Evolutionary conservation across 2,888 invertebrate species (phyloP).

Genomic region (Papilio demoleus): DNA sequence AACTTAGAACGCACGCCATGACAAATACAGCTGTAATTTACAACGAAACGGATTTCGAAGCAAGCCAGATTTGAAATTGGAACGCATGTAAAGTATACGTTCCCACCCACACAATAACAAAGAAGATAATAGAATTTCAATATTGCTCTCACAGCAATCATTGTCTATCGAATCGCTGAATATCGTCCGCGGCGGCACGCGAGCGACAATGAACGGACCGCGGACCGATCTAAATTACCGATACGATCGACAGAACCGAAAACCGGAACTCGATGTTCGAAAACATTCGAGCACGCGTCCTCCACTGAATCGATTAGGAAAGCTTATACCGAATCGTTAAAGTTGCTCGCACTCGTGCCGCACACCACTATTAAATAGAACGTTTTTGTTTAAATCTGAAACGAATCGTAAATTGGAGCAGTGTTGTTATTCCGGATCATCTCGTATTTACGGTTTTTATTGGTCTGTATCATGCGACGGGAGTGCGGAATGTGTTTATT

Average conservation of each 20-base stretch:
- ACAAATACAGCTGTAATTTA: conserved; percentile 32
- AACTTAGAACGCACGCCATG: conserved; percentile 34
- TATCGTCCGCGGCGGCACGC: conserved; percentile 67
- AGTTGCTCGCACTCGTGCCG: conserved; percentile 63
- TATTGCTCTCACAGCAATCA: conserved; percentile 51
- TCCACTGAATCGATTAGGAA: conserved; percentile 74
- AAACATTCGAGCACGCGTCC: conserved; percentile 70
- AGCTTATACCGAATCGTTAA: conserved; percentile 53
- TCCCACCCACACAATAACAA: conserved; percentile 43
- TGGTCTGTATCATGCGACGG: conserved; percentile 74
- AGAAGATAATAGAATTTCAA: conserved; percentile 60
- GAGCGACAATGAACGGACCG: conserved; percentile 61
- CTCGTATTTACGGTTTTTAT: conserved; percentile 76
- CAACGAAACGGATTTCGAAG: conserved; percentile 22
- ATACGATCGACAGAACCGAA: conserved; percentile 57
- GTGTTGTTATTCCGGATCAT: conserved; percentile 75
- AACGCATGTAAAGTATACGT: conserved; percentile 41
- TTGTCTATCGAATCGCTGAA: conserved; percentile 71
- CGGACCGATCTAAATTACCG: conserved; percentile 57
- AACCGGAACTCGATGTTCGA: conserved; percentile 64
- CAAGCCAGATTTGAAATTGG: conserved; percentile 14
- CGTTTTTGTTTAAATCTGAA: conserved; percentile 82
- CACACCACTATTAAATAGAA: conserved; percentile 79
- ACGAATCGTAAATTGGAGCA: conserved; percentile 80
- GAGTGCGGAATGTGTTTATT: conserved; percentile 74